Percentiles rank a stretch among this genome's conserved stretches.
Conservation (phyloP, 2,888 invertebrate genomes). For the Scelioninae gen. 1 region DNA sequence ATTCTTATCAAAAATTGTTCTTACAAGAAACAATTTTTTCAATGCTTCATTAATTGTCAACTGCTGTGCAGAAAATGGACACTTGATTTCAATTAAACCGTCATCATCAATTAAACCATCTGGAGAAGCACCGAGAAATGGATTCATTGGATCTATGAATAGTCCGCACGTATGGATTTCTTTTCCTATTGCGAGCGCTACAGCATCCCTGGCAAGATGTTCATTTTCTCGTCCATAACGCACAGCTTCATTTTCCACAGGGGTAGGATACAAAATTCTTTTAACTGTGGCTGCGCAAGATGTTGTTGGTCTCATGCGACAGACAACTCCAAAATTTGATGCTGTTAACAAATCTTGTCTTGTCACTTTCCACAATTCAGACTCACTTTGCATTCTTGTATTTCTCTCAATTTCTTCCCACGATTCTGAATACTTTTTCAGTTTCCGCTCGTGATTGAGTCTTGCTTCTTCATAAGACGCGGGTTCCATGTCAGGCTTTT, state of each 20-base stretch:
- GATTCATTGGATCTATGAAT: constrained; percentile 49
- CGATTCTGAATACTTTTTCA: constrained; percentile 12
- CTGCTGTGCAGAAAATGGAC: constrained; percentile 25
- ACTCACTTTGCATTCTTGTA: constrained; percentile 35
- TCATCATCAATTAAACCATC: constrained; percentile 67
- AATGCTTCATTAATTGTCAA: too few species aligned
- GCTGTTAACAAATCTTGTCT: constrained; percentile 60
- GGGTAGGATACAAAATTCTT: constrained; percentile 54
- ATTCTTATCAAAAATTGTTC: too few species aligned
- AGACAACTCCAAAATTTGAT: constrained; percentile 60
- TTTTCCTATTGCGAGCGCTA: too few species aligned
- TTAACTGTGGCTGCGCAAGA: constrained; percentile 49
- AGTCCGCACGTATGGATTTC: too few species aligned
- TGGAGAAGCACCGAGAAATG: constrained; percentile 52
- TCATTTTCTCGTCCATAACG: too few species aligned
- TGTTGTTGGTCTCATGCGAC: constrained; percentile 46
- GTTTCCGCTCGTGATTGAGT: constrained; percentile 20
- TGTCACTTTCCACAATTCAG: constrained; percentile 41
- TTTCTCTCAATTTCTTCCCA: constrained; percentile 49
- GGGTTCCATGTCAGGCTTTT: constrained; percentile 9
- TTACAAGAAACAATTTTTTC: too few species aligned
- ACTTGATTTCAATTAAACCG: constrained; percentile 66
- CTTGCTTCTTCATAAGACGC: constrained; percentile 7
- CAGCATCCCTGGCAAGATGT: too few species aligned
- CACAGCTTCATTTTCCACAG: too few species aligned